A percentile compares a stretch with the other conserved stretches of the same genome.
Evolutionary conservation across 2,888 invertebrate genomes (phyloP).

Genomic region (Microctonus brassicae): DNA sequence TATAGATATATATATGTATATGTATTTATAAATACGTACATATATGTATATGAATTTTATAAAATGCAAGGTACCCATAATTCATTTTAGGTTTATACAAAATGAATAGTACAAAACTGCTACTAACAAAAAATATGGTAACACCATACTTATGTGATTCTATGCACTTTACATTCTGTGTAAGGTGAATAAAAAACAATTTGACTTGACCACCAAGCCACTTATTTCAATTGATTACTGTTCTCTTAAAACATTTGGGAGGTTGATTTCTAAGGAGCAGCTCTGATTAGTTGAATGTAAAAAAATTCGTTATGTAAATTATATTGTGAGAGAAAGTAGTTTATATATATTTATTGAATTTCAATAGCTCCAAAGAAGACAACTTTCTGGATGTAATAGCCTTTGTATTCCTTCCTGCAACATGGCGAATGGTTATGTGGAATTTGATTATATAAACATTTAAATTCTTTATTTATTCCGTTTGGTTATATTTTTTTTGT

Average conservation of each 20-base stretch:
- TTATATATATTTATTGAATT: conserved; percentile 1
- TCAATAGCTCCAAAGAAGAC: conserved; percentile 52
- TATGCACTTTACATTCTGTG: conserved; percentile 62
- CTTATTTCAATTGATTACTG: conserved; percentile 66
- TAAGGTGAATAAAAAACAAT: conserved; percentile 68
- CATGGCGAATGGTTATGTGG: conserved; percentile 51
- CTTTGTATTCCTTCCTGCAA: conserved; percentile 68
- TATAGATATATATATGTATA: conserved; percentile 45
- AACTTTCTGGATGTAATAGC: conserved; percentile 68
- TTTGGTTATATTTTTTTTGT: conserved; percentile 28
- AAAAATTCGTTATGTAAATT: neutral
- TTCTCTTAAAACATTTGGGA: conserved; percentile 65
- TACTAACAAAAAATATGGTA: conserved; percentile 51
- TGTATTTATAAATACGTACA: conserved; percentile 32
- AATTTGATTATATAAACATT: conserved; percentile 16
- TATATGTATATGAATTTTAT: too few relatives aligned
- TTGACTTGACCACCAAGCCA: conserved; percentile 64
- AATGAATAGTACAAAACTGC: conserved; percentile 43
- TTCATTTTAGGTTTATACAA: conserved; percentile 43
- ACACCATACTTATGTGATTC: conserved; percentile 59
- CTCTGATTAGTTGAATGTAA: too few relatives aligned
- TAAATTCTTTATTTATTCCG: conserved; percentile 22
- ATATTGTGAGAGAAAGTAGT: conserved; percentile 1
- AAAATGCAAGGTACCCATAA: conserved; percentile 5
- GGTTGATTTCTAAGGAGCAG: conserved; percentile 64